A percentile compares a stretch with the other conserved stretches of the same genome.
Conservation (phyloP, 2,797 vertebrate species). For the Acrossocheilus wenchowensis region DNA sequence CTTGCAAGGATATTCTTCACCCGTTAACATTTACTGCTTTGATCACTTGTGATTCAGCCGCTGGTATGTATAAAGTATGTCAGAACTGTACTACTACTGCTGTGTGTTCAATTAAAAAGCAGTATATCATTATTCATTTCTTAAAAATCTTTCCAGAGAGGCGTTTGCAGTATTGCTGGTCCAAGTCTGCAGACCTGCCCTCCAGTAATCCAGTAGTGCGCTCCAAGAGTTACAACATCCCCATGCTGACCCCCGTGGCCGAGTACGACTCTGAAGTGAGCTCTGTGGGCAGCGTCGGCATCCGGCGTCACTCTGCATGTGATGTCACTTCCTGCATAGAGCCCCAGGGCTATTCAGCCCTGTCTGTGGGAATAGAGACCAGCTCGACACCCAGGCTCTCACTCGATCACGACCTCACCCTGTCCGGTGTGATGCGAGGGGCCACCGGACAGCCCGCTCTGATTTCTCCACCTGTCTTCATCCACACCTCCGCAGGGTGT, state of each 20-base stretch:
- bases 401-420: slow-evolving; percentile 64
- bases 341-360: slow-evolving; percentile 81
- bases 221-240: slow-evolving; percentile 98
- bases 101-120: background rate
- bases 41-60: background rate
- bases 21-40: background rate
- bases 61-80: background rate
- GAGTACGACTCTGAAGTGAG: slow-evolving; percentile 91
- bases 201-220: slow-evolving; percentile 93
- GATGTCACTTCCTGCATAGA: slow-evolving; percentile 94
- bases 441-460: slow-evolving; percentile 68
- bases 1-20: background rate
- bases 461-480: slow-evolving; percentile 77
- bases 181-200: slow-evolving; percentile 83
- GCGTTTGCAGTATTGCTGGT: slow-evolving; percentile 84
- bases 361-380: slow-evolving; percentile 74
- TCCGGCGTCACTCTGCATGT: slow-evolving; percentile 92
- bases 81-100: background rate
- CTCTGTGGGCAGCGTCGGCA: slow-evolving; percentile 79
- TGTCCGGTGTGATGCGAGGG: slow-evolving; percentile 68
- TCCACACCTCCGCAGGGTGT: slow-evolving; percentile 78
- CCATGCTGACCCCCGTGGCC: slow-evolving; percentile 91
- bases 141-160: slow-evolving; percentile 81
- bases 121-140: background rate
- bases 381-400: slow-evolving; percentile 77